These are phyloP conservation scores for Anguilla anguilla DNA, from an alignment of 2,797 vertebrate species.

Conservation along the genomic window DNA sequence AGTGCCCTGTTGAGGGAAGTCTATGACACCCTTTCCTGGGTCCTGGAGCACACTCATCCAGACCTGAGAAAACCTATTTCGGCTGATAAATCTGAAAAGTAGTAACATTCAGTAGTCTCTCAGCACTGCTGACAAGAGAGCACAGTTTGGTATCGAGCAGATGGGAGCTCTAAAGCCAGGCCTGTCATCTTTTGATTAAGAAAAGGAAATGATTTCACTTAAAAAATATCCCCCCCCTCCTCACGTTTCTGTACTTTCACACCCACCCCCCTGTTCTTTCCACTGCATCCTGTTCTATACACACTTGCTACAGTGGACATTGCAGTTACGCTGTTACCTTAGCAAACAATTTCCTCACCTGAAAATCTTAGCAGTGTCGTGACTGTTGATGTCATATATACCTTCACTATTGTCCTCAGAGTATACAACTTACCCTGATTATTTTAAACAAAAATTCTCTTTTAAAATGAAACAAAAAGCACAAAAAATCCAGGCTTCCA, in stretches of 20 bases:
- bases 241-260: constrained; percentile 32
- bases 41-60: not conserved
- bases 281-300: constrained; percentile 56
- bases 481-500: constrained; percentile 81
- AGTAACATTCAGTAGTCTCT: constrained; percentile 55
- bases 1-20: not conserved
- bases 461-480: constrained; percentile 84
- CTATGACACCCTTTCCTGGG: constrained; percentile 18
- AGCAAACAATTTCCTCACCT: constrained; percentile 80
- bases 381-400: constrained; percentile 77
- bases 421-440: constrained; percentile 82
- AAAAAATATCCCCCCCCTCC: constrained; percentile 77
- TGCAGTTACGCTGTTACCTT: constrained; percentile 78
- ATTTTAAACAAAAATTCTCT: constrained; percentile 79
- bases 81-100: constrained; percentile 17
- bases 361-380: constrained; percentile 83
- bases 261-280: not conserved
- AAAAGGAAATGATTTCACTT: constrained; percentile 92
- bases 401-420: constrained; percentile 76
- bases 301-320: constrained; percentile 79
- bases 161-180: constrained; percentile 84
- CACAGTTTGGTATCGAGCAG: constrained; percentile 74
- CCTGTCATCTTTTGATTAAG: constrained; percentile 90
- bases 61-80: not conserved
- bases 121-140: constrained; percentile 43